phyloP scores from a whole-genome alignment of 2,113 vertebrate species.

The Romanogobio albipinnatus region DNA sequence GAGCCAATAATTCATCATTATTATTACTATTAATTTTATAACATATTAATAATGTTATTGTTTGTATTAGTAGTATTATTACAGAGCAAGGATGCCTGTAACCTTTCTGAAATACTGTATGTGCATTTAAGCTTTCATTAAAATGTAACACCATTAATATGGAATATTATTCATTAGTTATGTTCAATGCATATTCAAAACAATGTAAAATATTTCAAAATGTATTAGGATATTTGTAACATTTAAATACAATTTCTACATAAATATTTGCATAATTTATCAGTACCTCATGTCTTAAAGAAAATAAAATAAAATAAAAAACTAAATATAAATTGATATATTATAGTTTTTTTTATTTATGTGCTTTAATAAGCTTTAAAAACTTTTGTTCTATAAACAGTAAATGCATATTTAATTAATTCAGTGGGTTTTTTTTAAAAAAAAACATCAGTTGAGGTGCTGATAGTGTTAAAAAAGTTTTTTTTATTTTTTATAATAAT shows the following conservation, averaged over 20 bases:
- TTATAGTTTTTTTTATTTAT: background rate
- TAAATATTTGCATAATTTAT: slow-evolving; percentile 16
- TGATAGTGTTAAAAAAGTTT: background rate
- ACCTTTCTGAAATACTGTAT: slow-evolving; percentile 37
- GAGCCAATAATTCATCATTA: background rate
- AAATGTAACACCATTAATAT: slow-evolving; percentile 64
- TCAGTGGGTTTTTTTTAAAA: too few relatives aligned
- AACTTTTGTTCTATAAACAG: background rate
- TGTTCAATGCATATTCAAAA: slow-evolving; percentile 67
- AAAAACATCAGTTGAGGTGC: background rate
- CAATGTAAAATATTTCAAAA: slow-evolving; percentile 44
- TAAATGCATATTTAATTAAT: background rate
- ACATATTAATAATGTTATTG: background rate
- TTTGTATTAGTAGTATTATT: background rate
- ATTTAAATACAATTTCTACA: slow-evolving; percentile 67
- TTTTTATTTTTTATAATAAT: slow-evolving; percentile 8
- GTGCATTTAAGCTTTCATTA: slow-evolving; percentile 63
- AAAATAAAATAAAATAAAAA: background rate
- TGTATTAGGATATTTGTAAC: slow-evolving; percentile 63
- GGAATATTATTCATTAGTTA: slow-evolving; percentile 61
- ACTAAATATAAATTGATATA: background rate
- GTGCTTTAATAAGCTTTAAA: background rate
- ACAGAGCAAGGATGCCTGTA: background rate
- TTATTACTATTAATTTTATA: background rate
- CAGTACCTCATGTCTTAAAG: background rate